Evolutionary conservation across 30 jellyfish, hydroid and myxozoan genomes (phyloP).

Genomic region (Aurelia coerulea): DNA sequence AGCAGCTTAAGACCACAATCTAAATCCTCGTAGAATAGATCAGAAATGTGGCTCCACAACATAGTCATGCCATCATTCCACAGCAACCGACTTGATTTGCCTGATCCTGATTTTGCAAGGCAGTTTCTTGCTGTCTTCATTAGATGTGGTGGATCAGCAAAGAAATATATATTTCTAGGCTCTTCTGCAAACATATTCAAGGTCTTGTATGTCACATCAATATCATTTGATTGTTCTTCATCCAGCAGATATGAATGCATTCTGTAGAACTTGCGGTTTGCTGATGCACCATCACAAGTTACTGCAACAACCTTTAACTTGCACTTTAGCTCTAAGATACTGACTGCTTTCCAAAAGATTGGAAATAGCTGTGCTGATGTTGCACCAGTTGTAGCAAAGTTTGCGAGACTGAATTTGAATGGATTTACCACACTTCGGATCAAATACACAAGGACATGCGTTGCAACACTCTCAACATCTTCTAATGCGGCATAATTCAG

Average conservation of each 20-base stretch:
- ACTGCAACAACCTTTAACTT: slow-evolving; percentile 44
- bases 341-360: slow-evolving; percentile 71
- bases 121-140: slow-evolving; percentile 38
- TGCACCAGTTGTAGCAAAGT: slow-evolving; percentile 73
- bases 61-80: slow-evolving; percentile 22
- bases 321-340: slow-evolving; percentile 41
- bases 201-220: slow-evolving; percentile 60
- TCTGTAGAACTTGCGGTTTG: slow-evolving; percentile 38
- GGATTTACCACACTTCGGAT: slow-evolving; percentile 71
- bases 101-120: slow-evolving; percentile 13
- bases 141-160: slow-evolving; percentile 31
- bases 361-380: slow-evolving; percentile 72
- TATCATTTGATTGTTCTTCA: slow-evolving; percentile 36
- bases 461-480: slow-evolving; percentile 52
- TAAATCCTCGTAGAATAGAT: slow-evolving; percentile 40
- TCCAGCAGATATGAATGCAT: slow-evolving; percentile 23
- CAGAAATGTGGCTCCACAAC: slow-evolving; percentile 58
- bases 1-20: slow-evolving; percentile 55
- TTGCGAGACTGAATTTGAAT: slow-evolving; percentile 64
- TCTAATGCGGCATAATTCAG: slow-evolving; percentile 71
- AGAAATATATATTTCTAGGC: slow-evolving; percentile 7
- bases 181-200: slow-evolving; percentile 43
- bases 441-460: slow-evolving; percentile 74
- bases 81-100: not conserved
- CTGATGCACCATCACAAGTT: slow-evolving; percentile 77